Percentiles rank a stretch among this genome's conserved stretches.
These are phyloP conservation scores for Oppia nitens DNA, from an alignment of 1,140 invertebrate genomes.

Conservation along the genomic window DNA sequence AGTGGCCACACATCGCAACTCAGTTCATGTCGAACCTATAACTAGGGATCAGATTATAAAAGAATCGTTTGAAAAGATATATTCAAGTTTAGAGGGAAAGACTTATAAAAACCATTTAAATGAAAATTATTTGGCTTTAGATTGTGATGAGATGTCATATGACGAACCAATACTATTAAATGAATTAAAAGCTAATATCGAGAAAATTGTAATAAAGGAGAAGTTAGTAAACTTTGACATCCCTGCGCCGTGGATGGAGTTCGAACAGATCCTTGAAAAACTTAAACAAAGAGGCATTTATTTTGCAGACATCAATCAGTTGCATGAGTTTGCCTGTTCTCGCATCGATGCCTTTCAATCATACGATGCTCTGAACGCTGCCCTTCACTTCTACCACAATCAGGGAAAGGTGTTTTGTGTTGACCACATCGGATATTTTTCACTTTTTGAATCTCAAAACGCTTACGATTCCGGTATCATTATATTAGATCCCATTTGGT, in stretches of 20 bases:
- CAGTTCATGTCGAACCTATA: constrained; percentile 12
- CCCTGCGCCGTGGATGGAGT: constrained; percentile 30
- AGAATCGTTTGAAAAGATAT: constrained; percentile 13
- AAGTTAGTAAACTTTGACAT: constrained; percentile 22
- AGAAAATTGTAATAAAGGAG: constrained; percentile 7
- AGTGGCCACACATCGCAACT: constrained; percentile 15
- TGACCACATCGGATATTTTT: neutral
- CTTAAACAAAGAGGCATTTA: constrained; percentile 26
- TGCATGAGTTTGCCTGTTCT: constrained; percentile 9
- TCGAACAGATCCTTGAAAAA: constrained; percentile 28
- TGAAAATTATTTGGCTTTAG: constrained; percentile 9
- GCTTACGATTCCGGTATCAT: constrained; percentile 16
- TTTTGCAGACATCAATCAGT: constrained; percentile 26
- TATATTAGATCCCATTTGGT: constrained; percentile 23
- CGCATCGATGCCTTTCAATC: constrained; percentile 21
- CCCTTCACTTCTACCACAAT: constrained; percentile 32
- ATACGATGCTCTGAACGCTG: constrained; percentile 27
- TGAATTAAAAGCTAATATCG: neutral
- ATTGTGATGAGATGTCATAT: constrained; percentile 11
- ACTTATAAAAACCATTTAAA: constrained; percentile 7
- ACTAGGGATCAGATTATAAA: constrained; percentile 13
- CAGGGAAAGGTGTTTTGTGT: constrained; percentile 21
- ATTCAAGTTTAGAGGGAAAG: constrained; percentile 8
- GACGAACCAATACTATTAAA: constrained; percentile 6
- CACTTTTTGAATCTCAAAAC: constrained; percentile 3